Base-by-base conservation (phyloP, 2,797 vertebrate species). In the Merluccius polli region DNA sequence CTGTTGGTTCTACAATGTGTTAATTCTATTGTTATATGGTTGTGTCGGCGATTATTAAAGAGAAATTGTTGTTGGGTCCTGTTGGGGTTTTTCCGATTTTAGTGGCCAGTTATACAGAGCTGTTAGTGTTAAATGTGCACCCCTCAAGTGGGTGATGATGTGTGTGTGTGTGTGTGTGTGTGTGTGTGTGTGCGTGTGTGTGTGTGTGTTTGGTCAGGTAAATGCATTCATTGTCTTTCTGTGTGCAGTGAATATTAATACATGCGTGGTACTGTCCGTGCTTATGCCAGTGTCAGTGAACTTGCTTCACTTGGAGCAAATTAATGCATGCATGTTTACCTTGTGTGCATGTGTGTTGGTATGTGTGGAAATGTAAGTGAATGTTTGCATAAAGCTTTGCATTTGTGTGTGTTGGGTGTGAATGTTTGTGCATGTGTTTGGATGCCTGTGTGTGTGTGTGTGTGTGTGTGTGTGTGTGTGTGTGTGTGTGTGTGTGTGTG, bases 81-180 rank as follows among this genome's bases (percentile, higher is more conserved):
- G 77, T 68, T 52, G 69, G 77, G 75, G 73, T 73, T 73, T 78
- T 16, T 48, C 18, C 30, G 69, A 73, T 77, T 67, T 84, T 86
- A 88, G 79, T 84, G 80, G 78, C 81, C 72, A 70, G 83, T 79
- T 81, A 80, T 77, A 36, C 77, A 73, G 72, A 70, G 71, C 82
- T 81, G 83, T 87, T 84, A 84, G 79, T 35, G 3, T 75, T 70
- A 75, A 81, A 79, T 77, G 77, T 59, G 35, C 65, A 44, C 41
- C 81, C 76, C 69, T 27, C 15, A 73, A 80, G 77, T 78, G 76
- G 79, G 67, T 1, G 73, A 9, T 41, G 76, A 74, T 27, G 4
- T 30, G 6, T 15, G 33, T n/a, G 32, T 6, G 5, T 3, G 21
- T 72, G 59, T 52, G 71, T 44, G 30, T 59, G 68, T 29, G 10